Evolutionary conservation across 2,797 vertebrate genomes (phyloP).

Genomic region (Bryconaethiops microstoma): DNA sequence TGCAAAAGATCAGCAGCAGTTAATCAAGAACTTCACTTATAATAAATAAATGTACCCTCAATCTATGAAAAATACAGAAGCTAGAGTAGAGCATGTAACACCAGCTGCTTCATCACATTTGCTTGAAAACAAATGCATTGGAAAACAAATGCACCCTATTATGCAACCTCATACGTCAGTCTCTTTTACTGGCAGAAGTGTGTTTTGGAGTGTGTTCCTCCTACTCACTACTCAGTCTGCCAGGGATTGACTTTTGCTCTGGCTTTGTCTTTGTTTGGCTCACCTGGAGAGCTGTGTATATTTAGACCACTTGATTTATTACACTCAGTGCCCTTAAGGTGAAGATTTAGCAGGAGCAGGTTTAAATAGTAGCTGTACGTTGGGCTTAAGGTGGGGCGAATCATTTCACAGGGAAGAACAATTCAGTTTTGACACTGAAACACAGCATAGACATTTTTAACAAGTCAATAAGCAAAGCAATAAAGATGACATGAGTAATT

Average conservation of each 20-base stretch:
- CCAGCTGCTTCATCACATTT: not conserved
- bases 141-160: conserved; percentile 29
- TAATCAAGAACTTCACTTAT: too few relatives aligned
- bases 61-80: too few relatives aligned
- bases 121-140: conserved; percentile 30
- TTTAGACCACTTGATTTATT: not conserved
- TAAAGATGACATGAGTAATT: too few relatives aligned
- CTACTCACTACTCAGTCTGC: not conserved
- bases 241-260: not conserved
- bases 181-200: not conserved
- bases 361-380: not conserved
- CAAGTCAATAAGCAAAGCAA: too few relatives aligned
- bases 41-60: not conserved
- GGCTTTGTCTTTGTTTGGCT: conserved; percentile 1
- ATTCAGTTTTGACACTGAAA: too few relatives aligned
- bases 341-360: not conserved
- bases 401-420: too few relatives aligned
- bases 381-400: too few relatives aligned
- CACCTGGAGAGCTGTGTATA: not conserved
- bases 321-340: not conserved
- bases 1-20: too few relatives aligned
- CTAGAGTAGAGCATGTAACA: not conserved
- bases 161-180: conserved; percentile 20
- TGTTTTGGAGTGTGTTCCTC: not conserved
- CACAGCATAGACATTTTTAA: too few relatives aligned